These are phyloP conservation scores for Trichomycterus rosablanca DNA, from an alignment of 2,113 vertebrate species.

Conservation along the genomic window DNA sequence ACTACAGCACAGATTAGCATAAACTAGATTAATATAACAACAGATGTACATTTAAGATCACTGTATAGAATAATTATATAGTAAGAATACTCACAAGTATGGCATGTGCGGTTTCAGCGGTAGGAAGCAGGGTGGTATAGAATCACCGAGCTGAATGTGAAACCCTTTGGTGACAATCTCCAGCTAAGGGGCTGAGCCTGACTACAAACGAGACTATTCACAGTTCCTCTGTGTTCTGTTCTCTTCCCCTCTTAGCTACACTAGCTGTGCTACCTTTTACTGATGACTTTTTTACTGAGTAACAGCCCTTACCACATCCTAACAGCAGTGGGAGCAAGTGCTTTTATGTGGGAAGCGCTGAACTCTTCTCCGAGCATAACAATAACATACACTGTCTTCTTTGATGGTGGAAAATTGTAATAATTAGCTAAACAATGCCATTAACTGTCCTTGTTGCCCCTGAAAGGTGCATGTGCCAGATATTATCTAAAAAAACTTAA, in stretches of 20 bases:
- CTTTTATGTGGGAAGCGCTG: constrained; percentile 36
- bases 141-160: constrained; percentile 29
- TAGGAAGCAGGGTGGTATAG: constrained; percentile 18
- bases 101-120: constrained; percentile 15
- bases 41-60: too few species aligned
- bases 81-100: constrained; percentile 32
- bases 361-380: too few species aligned
- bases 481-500: too few species aligned
- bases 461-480: too few species aligned
- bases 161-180: constrained; percentile 39
- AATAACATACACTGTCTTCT: not conserved
- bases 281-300: constrained; percentile 10
- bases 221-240: constrained; percentile 28
- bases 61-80: not conserved
- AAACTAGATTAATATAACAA: too few species aligned
- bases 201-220: constrained; percentile 59
- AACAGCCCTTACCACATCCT: too few species aligned
- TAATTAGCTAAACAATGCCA: too few species aligned
- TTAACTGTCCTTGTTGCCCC: too few species aligned
- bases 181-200: constrained; percentile 36
- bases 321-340: constrained; percentile 27
- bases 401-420: constrained; percentile 9
- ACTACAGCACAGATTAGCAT: too few species aligned
- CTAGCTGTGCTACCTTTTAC: constrained; percentile 27
- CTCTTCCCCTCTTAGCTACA: constrained; percentile 24